Percentiles rank a stretch among this genome's conserved stretches.
These are phyloP conservation scores for Melipona bicolor DNA, from an alignment of 2,888 invertebrate species.

Conservation along the genomic window DNA sequence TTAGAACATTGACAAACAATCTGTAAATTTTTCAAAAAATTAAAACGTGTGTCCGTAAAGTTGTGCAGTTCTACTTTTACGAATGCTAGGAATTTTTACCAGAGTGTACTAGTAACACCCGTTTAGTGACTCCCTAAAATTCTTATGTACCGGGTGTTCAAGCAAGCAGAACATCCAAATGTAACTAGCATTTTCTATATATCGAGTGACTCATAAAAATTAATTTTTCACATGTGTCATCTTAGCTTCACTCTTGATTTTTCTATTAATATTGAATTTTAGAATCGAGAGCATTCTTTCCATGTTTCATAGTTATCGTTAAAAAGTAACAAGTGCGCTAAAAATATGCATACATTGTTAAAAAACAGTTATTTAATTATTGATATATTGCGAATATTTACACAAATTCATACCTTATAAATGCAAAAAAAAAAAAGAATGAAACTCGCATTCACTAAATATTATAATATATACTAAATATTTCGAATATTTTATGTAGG, in stretches of 20 bases:
- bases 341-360: not conserved
- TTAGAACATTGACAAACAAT: not conserved
- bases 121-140: not conserved
- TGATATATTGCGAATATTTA: not conserved
- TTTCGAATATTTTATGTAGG: not conserved
- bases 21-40: not conserved
- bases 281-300: not conserved
- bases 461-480: too few species aligned
- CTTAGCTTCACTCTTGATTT: not conserved
- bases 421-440: too few species aligned
- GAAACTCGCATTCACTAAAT: too few species aligned
- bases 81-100: not conserved
- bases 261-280: not conserved
- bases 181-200: not conserved
- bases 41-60: not conserved
- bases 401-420: not conserved
- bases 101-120: not conserved
- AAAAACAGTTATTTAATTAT: not conserved
- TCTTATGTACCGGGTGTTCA: slow-evolving; percentile 1
- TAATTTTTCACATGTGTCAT: not conserved
- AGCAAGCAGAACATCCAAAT: not conserved
- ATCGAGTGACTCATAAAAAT: not conserved
- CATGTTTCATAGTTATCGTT: not conserved
- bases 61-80: not conserved
- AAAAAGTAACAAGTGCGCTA: not conserved